Evolutionary conservation across 2,888 invertebrate genomes (phyloP), one percentile per base, ranked within the genome.

Genomic region (Lasioglossum pauxillum): DNA sequence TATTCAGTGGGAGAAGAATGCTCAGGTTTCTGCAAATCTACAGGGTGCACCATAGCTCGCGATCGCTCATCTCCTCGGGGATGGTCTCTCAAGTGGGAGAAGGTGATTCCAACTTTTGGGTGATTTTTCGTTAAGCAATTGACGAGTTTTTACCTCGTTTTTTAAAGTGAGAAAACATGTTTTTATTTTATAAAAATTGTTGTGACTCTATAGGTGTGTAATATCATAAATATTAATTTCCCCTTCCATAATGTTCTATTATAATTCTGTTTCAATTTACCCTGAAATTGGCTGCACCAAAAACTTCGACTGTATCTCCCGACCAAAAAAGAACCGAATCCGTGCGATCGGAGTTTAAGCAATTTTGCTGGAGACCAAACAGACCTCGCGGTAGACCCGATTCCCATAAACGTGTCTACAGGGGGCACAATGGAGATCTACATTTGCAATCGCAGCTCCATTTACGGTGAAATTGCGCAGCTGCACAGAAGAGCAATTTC

Each of bases 1-100:
- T 83, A 72, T 82, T 60, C 72, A 71, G 27, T 38, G 71, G 60
- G 4, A n/a, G 49, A 75, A 12, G 27, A 35, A 49, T 35, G 74
- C 49, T 53, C 23, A 12, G 49, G 41, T 71, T 41, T 71, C 41
- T n/a, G 12, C 38, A n/a, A 71, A 5, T 71, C 38, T 71, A 41
- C 41, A 23, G 69, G n/a, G 8, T 38, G 69, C 69, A n/a, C n/a
- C 41, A 41, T 41, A 38, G 35, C 67, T 10, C 35, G 67, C 2
- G 67, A 67, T 57, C 57, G n/a, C n/a, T n/a, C 10, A 3, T 10
- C 53, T 10, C 53, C 10, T 53, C 53, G 1, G 10, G 53, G 10
- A n/a, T 49, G 2, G 2, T 8, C 49, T 19, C 49, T 23, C 23
- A 53, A 49, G 2, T 7, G 19, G 7, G 5, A 16, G 16, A 1